Evolutionary conservation across 2,113 vertebrate species (phyloP).

Genomic region (Mormoops blainvillei): DNA sequence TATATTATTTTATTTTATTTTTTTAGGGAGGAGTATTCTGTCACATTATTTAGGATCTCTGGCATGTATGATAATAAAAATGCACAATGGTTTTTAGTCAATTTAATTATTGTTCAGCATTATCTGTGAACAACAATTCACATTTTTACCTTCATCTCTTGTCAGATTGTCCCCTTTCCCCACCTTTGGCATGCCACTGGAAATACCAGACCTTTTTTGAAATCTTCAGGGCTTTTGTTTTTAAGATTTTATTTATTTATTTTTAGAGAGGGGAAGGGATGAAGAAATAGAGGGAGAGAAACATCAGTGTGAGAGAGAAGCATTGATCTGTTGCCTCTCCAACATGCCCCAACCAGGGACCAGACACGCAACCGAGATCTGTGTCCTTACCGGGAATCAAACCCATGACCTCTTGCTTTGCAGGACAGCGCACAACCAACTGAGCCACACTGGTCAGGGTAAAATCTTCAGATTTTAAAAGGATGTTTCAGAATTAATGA

Average conservation of each 20-base stretch:
- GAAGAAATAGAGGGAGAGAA: too few species aligned
- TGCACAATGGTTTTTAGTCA: neutral
- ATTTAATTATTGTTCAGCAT: neutral
- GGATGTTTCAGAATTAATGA: neutral
- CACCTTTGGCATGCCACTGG: neutral
- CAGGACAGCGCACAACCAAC: too few species aligned
- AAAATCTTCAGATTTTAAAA: neutral
- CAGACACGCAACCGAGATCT: too few species aligned
- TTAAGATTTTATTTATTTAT: neutral
- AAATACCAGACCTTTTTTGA: neutral
- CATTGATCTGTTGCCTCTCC: too few species aligned
- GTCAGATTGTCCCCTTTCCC: neutral
- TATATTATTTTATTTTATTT: neutral
- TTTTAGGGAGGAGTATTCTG: neutral
- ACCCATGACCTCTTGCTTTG: too few species aligned
- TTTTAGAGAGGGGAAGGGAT: too few species aligned
- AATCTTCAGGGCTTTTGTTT: neutral
- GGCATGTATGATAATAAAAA: neutral
- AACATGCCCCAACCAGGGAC: too few species aligned
- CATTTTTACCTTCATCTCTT: neutral
- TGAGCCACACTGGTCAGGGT: too few species aligned
- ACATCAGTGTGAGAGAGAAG: too few species aligned
- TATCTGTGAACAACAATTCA: neutral
- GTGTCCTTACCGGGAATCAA: too few species aligned
- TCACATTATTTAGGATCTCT: neutral